Evolutionary conservation across 1,140 invertebrate species (phyloP), one percentile per base, ranked within the genome.

Genomic region (Macrobrachium rosenbergii): DNA sequence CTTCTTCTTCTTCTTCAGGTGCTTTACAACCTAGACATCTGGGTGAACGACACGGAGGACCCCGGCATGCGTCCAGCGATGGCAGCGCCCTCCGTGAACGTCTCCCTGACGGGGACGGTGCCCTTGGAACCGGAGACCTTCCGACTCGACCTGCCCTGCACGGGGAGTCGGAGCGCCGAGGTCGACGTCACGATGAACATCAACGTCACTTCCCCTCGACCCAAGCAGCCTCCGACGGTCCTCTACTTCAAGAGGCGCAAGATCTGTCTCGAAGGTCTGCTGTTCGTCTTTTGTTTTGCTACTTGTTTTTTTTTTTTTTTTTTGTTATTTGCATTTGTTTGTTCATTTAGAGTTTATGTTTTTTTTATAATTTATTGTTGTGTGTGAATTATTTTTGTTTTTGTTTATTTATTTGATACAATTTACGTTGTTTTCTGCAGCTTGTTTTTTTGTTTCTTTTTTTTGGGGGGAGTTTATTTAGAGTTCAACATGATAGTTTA

Each of bases 171-270:
- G 84, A 95, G 95, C 72, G 96, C 95, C 0, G 97, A 98, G 92
- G 95, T 98, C 6, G 94, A 96, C 88, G 93, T 98, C 10, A 94
- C 94, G 5, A 94, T 98, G 79, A 94, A 95, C 69, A 94, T 98
- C 84, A 98, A 97, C 91, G 95, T 98, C 82, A 96, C 95, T 10
- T 92, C 95, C 6, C 83, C 88, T 21, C 79, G 89, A 63, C 82
- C 89, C 28, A 73, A 85, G 16, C 81, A 89, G 83, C 93, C 94
- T 59, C 93, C 94, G 69, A 97, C 96, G 2, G 94, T 94, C 23
- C 92, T 98, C 80, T 95, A 95, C 79, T 95, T 98, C 90, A 94
- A 94, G 60, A 92, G 97, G 59, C 95, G 95, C 90, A 98, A 98
- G 93, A 96, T 97, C 88, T 98, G 97, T 90, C 92, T 96, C 5